Base-by-base conservation (phyloP, 2,797 vertebrate species). In the Peromyscus eremicus region DNA sequence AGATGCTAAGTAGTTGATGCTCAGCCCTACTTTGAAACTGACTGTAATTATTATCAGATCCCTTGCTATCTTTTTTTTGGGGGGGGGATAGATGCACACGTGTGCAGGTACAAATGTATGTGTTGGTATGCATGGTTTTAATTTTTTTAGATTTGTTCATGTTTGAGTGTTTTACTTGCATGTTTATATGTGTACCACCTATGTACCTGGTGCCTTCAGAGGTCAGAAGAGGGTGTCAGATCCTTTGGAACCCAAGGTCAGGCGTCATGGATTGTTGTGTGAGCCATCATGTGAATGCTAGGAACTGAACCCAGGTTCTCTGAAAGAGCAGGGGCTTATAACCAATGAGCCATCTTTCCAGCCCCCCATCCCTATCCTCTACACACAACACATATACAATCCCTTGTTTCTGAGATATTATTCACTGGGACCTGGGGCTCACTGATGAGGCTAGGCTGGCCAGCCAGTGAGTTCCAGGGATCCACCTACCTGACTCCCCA, bases 1-100 rank as follows among this genome's bases (percentile, higher is more conserved):
- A 82, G 71, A 71, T 25, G 70, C 71, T 85, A 94, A 94, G 80
- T 76, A 90, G 43, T 79, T 82, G 34, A 85, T 66, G 64, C 37
- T 57, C 34, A 90, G 81, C 68, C 82, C 37, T 46, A 40, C 34
- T 90, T 71, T 84, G 43, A 93, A 94, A 87, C 62, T 92, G 60
- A n/a, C 34, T 77, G 14, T 40, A 34, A 19, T 70, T n/a, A 70
- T 17, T 70, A 89, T 77, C 82, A 73, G 43, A 80, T 14, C 34
- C 19, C 14, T 19, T 88, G 57, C 14, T 75, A 66, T 79, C 32
- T 75, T 43, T n/a, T 70, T 70, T 70, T 70, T 66, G 34, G 19
- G 4, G 21, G 3, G 34, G 16, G 34, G 2, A 21, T 19, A 71
- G n/a, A 71, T 71, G 68, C 68, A 71, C 17, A 10, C 9, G 17